Evolutionary conservation across 2,797 vertebrate species (phyloP).

Genomic region (Pipistrellus pygmaeus): DNA sequence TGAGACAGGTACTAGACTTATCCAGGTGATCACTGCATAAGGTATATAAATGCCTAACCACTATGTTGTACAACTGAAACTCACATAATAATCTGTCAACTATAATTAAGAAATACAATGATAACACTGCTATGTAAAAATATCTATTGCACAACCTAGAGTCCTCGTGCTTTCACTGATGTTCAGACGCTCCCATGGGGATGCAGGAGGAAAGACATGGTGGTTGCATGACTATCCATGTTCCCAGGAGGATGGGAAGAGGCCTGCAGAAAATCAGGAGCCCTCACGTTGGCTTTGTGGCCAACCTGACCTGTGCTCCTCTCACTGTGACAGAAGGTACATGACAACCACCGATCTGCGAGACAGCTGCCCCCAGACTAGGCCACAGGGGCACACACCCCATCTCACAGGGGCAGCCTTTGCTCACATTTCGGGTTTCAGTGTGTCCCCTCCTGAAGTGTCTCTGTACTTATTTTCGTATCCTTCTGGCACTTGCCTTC

Average conservation of each 20-base stretch:
- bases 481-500: background rate
- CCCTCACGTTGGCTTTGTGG: background rate
- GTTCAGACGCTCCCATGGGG: background rate
- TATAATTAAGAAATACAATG: background rate
- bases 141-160: background rate
- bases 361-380: rapidly evolving
- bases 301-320: background rate
- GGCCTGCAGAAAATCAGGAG: background rate
- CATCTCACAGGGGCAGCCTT: background rate
- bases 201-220: background rate
- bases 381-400: rapidly evolving
- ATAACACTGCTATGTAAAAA: background rate
- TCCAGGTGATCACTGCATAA: background rate
- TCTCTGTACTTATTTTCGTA: background rate
- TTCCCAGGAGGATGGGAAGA: background rate
- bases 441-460: background rate
- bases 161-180: background rate
- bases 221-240: background rate
- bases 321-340: rapidly evolving
- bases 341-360: rapidly evolving
- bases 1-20: background rate
- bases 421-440: background rate
- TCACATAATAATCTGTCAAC: background rate
- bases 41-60: background rate
- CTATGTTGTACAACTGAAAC: background rate